Evolutionary conservation across 2,797 vertebrate species (phyloP), one percentile per base, ranked within the genome.

Genomic region (Sphenopsis melanotis): DNA sequence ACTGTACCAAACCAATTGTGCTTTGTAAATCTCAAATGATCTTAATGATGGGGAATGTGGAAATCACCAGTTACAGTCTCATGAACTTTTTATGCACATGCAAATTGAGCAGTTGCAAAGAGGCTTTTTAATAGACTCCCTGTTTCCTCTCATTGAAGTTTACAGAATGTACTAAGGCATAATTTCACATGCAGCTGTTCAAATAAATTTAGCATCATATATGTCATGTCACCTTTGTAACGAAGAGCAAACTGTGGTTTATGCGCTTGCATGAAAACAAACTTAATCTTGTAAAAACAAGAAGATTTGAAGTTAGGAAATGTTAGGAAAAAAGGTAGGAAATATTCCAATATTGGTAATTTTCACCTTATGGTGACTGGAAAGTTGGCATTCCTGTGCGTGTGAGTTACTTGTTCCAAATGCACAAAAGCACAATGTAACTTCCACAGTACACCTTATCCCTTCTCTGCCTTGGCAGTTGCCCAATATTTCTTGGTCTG

Each of bases 141-240:
- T 1, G 1, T 75, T 95, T 93, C 75, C 39, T 90, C 59, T 66
- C 32, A 29, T 72, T 86, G 77, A 88, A 87, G 64, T 65, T 69
- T 68, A 83, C 83, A 64, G 57, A 85, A 91, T 71, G 59, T 86
- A 75, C 63, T 77, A 82, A 89, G 36, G 68, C 69, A 60, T 90
- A 76, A 92, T 91, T 95, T 90, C 6, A 4, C 23, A 39, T 78
- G 68, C 71, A 96, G 88, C 69, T 95, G 75, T 74, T 78, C 71
- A 90, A 84, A 93, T 93, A 86, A 77, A 96, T 93, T 93, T 74
- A 90, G 39, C 49, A 89, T 39, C 20, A 16, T 29, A 36, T 56
- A 34, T 80, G 57, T 49, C 55, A 34, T 80, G 61, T 49, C 55
- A 63, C 46, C 80, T 95, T 63, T 60, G 29, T 32, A 75, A 32